Evolutionary conservation across 2,113 vertebrate genomes (phyloP).

Genomic region (Muscicapa adusta): DNA sequence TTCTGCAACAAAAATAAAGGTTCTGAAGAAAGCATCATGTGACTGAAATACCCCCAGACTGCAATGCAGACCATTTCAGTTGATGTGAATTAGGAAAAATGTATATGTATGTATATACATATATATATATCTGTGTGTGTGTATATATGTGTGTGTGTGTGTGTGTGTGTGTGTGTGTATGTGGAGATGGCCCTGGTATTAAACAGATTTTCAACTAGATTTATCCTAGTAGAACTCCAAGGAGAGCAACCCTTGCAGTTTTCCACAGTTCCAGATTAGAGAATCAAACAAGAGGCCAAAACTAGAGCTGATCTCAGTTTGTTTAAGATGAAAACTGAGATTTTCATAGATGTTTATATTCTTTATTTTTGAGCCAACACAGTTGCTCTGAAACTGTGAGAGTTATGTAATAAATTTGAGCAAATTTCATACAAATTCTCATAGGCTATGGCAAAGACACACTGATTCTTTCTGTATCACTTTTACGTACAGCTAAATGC

Average conservation of each 20-base stretch:
- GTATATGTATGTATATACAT: accelerated
- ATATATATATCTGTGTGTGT: not conserved
- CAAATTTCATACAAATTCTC: constrained; percentile 7
- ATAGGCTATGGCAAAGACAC: not conserved
- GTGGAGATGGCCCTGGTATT: not conserved
- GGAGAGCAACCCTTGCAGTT: not conserved
- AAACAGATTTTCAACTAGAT: not conserved
- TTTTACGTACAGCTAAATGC: not conserved
- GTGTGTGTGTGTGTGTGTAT: not conserved
- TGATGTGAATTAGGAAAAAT: not conserved
- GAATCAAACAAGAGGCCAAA: not conserved
- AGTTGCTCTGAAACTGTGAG: not conserved
- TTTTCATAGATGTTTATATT: not conserved
- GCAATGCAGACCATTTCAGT: not conserved
- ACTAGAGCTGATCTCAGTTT: not conserved
- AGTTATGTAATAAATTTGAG: not conserved
- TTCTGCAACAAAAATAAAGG: not conserved
- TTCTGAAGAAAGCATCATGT: not conserved
- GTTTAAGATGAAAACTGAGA: not conserved
- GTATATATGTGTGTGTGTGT: not conserved
- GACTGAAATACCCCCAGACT: not conserved
- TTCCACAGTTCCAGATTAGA: not conserved
- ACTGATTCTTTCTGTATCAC: not conserved
- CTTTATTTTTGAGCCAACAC: not conserved
- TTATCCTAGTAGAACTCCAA: not conserved